Evolutionary conservation across 2,888 invertebrate genomes (phyloP), one percentile per base, ranked within the genome.

Genomic region (Oligia strigilis): DNA sequence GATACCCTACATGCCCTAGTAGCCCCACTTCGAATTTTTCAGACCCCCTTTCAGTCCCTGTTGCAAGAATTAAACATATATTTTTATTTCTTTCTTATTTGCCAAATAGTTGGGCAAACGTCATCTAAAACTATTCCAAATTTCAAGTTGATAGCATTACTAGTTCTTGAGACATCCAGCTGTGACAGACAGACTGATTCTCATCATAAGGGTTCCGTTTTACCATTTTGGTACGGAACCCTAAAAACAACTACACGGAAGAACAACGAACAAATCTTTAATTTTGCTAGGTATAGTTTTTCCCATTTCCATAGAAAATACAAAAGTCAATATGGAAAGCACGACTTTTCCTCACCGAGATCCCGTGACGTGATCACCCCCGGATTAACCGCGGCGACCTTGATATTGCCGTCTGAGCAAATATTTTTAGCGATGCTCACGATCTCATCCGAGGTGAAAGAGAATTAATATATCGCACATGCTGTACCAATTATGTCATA

Each of bases 401-500:
- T 96, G 96, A 96, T 96, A 95, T 93, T 95, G 94, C 90, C 86
- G 93, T 93, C 93, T 92, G 92, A 93, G 93, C 93, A 91, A 92
- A 94, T 96, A 96, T 96, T 96, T 96, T 95, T 96, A 95, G 95
- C 93, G 88, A 85, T 91, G 92, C 92, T 92, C 92, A 91, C 93
- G 94, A 93, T 94, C 94, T 87, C 90, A 89, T 75, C 75, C 93
- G 93, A 93, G 93, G 90, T 93, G 93, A 93, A 94, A 92, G 93
- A 94, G 89, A 93, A 93, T 94, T 93, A 94, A 95, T 95, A 91
- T 91, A 92, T 90, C 90, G 90, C 93, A 92, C 88, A 91, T 93
- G 91, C 78, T 91, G 85, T 87, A 91, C 85, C 79, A 89, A 92
- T 95, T 94, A 94, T 94, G 93, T 94, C 93, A 95, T 92, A 91